phyloP scores from a whole-genome alignment of 2,797 vertebrate species.

The Ctenosaura bakeri region DNA sequence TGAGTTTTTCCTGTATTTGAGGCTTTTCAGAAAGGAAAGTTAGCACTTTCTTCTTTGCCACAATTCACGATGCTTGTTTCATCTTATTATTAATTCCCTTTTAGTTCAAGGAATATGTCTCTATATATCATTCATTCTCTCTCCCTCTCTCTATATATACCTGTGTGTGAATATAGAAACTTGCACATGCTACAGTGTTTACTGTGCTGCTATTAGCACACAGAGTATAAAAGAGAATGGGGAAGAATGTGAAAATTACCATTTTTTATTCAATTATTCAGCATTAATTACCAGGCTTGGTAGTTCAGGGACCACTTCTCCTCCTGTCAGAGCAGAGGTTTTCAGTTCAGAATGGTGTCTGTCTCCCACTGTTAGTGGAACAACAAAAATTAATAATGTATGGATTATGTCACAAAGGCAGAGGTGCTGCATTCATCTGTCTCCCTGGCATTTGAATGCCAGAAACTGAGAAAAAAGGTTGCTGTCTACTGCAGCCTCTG shows the following conservation, averaged over 20 bases:
- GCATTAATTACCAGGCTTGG: conserved; percentile 70
- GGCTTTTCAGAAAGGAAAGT: not conserved
- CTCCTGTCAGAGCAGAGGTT: conserved; percentile 59
- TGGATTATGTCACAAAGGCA: conserved; percentile 63
- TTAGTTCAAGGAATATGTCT: conserved; percentile 47
- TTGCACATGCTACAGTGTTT: not conserved
- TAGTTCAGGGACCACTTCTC: conserved; percentile 59
- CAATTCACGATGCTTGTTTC: conserved; percentile 39
- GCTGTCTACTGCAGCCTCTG: conserved; percentile 42
- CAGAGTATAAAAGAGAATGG: conserved; percentile 49
- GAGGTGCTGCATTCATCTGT: conserved; percentile 57
- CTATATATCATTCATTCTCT: not conserved
- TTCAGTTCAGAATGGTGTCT: conserved; percentile 64
- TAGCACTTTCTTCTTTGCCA: not conserved
- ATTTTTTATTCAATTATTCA: conserved; percentile 74
- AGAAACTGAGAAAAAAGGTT: conserved; percentile 49
- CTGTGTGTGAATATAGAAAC: not conserved
- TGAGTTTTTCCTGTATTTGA: not conserved
- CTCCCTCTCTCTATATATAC: not conserved
- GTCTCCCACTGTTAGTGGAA: conserved; percentile 62
- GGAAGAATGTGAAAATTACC: conserved; percentile 58
- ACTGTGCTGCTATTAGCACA: conserved; percentile 64
- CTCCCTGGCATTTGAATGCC: conserved; percentile 56
- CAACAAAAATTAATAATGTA: conserved; percentile 71
- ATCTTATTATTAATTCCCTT: conserved; percentile 60